Evolutionary conservation across 2,113 vertebrate genomes (phyloP), one percentile per base, ranked within the genome.

Genomic region (Delphinus delphis): DNA sequence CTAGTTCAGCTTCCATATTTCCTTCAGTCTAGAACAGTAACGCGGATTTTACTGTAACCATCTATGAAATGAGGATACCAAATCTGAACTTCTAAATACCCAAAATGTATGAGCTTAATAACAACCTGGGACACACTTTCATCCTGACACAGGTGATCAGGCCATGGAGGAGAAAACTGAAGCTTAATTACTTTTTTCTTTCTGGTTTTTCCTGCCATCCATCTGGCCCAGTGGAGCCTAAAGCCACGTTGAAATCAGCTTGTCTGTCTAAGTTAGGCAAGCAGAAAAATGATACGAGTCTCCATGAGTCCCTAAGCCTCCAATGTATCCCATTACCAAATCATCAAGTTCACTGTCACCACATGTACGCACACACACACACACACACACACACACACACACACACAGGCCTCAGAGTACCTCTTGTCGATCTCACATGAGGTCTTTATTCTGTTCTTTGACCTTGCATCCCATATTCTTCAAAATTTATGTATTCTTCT

Each of bases 131-230:
- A 79, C 79, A 96, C 12, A 23, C 88, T 94, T 90, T 95, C n/a
- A 93, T n/a, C 44, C 10, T 93, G 28, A 62, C 31, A 76, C 36
- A 65, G 70, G 21, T 88, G 82, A 96, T 73, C 60, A 73, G 47
- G 14, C 41, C 31, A 58, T 26, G 73, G 28, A 81, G 58, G 55
- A 95, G 77, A 95, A 97, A 96, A 95, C n/a, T 77, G 36, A 95
- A 96, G 70, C 33, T 84, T 98, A 84, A 88, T 90, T 93, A 58
- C 28, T 67, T 95, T 94, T 81, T 90, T 53, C 25, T 68, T 25
- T 7, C 86, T 93, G 20, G 14, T 77, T 97, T 97, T 63, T 23
- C 55, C 82, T 89, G 38, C 50, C 44, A 88, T 90, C 31, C 10
- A 21, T 41, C 38, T 92, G 55, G 38, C 47, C 67, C 55, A 91